Evolutionary conservation across 2,888 invertebrate genomes (phyloP), one percentile per base, ranked within the genome.

Genomic region (Scrobipalpa atriplicella): DNA sequence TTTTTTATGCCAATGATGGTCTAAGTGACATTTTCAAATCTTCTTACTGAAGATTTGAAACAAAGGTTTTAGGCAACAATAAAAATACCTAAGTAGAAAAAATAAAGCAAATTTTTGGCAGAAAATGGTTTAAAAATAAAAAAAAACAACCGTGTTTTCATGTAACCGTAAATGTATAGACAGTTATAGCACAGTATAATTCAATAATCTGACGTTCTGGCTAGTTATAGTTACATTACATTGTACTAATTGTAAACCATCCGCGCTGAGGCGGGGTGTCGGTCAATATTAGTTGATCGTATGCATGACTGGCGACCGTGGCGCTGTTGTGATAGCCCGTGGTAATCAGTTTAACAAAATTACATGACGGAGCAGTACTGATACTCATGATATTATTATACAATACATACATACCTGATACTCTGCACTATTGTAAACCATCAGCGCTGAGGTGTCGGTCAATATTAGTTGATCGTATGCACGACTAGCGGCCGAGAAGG

Each of bases 1-100:
- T 38, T 60, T 21, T 36, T 39, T 60, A 60, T 60, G 60, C 10
- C n/a, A 60, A 60, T 38, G 60, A 7, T 9, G 21, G 9, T 0
- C 21, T 16, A 18, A 52, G 52, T 52, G 52, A 52, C 52, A 52
- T 52, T 18, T n/a, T 18, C 13, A 21, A 56, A 56, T 56, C 54
- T 21, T 56, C 54, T 56, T 56, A 56, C 21, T 13, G 54, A 13
- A 21, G 54, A 21, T 47, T 47, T 16, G n/a, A 47, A 47, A 43
- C 13, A 43, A 47, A 47, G 11, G 54, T 10, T 19, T 56, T 56
- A 21, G 54, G 13, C 6, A 56, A 13, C 6, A 29, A 29, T 47
- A 47, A 16, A 5, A 47, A 13, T 43, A 13, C 1, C 0, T 3
- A 13, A 3, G 3, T 43, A 13, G 11, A 41, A 11, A 41, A 41